Evolutionary conservation across 2,888 invertebrate species (phyloP).

Genomic region (Lochmaea crataegi): DNA sequence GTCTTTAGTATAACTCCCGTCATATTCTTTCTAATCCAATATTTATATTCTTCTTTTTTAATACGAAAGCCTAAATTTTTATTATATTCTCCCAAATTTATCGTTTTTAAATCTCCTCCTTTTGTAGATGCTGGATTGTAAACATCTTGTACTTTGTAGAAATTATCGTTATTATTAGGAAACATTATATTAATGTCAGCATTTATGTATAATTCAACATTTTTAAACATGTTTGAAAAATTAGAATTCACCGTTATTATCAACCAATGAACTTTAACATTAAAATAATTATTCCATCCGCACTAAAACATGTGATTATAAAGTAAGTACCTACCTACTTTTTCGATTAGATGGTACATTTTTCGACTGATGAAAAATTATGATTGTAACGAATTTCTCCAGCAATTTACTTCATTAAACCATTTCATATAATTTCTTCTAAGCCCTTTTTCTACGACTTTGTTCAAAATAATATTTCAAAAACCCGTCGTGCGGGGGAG

Average conservation of each 20-base stretch:
- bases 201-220: conserved; percentile 50
- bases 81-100: conserved; percentile 47
- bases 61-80: conserved; percentile 42
- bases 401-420: no score
- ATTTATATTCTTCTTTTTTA: conserved; percentile 42
- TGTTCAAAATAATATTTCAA: no score
- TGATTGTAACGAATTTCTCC: no score
- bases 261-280: conserved; percentile 54
- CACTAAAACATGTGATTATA: conserved; percentile 45
- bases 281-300: conserved; percentile 47
- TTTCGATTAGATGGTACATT: no score
- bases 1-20: conserved; percentile 54
- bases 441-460: no score
- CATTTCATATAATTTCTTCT: no score
- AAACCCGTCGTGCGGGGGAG: no score
- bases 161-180: neutral
- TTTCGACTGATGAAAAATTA: no score
- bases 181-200: conserved; percentile 51
- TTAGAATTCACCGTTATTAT: conserved; percentile 42
- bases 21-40: conserved; percentile 55
- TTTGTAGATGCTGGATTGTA: conserved; percentile 52
- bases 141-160: conserved; percentile 46
- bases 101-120: conserved; percentile 48
- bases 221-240: conserved; percentile 44
- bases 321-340: neutral